A percentile compares a stretch with the other conserved stretches of the same genome.
Conservation (phyloP, 2,113 vertebrate genomes). For the Gasterosteus nipponicus region DNA sequence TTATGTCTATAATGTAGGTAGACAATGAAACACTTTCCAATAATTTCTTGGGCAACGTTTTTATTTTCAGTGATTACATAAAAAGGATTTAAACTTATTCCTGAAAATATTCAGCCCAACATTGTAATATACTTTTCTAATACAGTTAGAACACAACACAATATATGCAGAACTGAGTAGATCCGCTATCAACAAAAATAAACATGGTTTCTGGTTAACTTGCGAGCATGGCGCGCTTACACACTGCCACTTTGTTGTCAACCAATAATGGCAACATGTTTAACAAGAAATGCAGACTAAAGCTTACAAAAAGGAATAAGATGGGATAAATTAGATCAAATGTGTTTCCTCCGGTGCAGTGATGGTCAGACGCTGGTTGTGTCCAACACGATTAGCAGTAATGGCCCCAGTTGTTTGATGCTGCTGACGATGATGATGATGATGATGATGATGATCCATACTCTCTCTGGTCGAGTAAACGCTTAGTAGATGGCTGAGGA, state of each 20-base stretch:
- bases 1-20: background rate
- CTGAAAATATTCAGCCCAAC: background rate
- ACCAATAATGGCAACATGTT: conserved; percentile 23
- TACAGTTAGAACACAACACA: background rate
- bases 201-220: conserved; percentile 34
- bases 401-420: conserved; percentile 8
- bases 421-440: too few relatives aligned
- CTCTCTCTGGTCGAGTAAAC: conserved; percentile 35
- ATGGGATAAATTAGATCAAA: conserved; percentile 1
- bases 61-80: conserved; percentile 9
- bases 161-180: background rate
- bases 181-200: background rate
- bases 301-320: conserved; percentile 7
- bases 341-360: conserved; percentile 20
- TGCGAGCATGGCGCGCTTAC: background rate
- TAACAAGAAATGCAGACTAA: conserved; percentile 11
- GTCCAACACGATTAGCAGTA: conserved; percentile 9
- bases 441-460: conserved; percentile 20
- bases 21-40: background rate
- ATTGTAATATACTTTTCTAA: background rate
- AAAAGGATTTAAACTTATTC: background rate
- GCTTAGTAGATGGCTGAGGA: conserved; percentile 28
- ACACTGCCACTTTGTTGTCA: background rate
- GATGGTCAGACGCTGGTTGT: conserved; percentile 17
- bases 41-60: background rate